phyloP scores from a whole-genome alignment of 1,140 invertebrate species.

The Tetranychus cinnabarinus region DNA sequence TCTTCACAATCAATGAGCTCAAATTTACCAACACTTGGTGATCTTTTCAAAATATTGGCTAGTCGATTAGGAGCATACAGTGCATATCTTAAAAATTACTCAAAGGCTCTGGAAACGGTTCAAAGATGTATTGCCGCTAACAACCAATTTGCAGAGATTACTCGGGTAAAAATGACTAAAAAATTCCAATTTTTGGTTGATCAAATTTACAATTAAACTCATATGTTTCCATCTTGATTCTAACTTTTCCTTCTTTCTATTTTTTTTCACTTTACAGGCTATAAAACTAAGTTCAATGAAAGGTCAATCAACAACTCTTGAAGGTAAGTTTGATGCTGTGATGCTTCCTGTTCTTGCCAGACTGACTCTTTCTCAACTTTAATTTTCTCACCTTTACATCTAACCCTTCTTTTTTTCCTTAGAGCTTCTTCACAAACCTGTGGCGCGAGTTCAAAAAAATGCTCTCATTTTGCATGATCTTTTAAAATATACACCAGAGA shows the following conservation, averaged over 20 bases:
- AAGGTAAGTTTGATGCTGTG: constrained; percentile 20
- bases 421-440: constrained; percentile 74
- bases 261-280: constrained; percentile 25
- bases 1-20: neutral
- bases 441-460: constrained; percentile 77
- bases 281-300: constrained; percentile 48
- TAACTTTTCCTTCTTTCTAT: neutral
- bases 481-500: constrained; percentile 56
- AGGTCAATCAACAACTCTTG: constrained; percentile 50
- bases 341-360: constrained; percentile 1
- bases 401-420: constrained; percentile 6
- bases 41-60: constrained; percentile 51
- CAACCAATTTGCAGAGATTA: constrained; percentile 54
- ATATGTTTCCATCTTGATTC: neutral
- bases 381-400: constrained; percentile 3
- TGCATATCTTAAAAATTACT: constrained; percentile 73
- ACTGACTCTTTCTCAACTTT: neutral
- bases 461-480: constrained; percentile 72
- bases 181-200: neutral
- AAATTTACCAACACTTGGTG: constrained; percentile 38
- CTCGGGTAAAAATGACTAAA: constrained; percentile 20
- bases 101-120: constrained; percentile 63
- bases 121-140: constrained; percentile 54
- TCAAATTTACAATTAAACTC: neutral
- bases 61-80: constrained; percentile 62